Evolutionary conservation across 2,797 vertebrate genomes (phyloP).

Genomic region (Eupleurogrammus muticus): DNA sequence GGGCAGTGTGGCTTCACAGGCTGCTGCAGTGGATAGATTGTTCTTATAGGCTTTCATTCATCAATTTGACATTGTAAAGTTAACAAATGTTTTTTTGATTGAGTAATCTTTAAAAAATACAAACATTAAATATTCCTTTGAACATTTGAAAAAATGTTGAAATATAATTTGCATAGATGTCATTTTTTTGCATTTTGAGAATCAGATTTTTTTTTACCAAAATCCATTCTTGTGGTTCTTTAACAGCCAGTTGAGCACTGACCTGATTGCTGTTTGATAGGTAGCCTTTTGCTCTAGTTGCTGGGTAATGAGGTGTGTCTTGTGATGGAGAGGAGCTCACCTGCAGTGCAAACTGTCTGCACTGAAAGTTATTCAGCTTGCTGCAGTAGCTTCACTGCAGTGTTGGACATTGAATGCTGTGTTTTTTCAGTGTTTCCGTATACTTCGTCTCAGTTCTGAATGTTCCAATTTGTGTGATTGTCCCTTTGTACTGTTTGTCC

Average conservation of each 20-base stretch:
- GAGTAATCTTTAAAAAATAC: not conserved
- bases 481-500: not conserved
- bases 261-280: conserved; percentile 1
- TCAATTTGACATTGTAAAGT: not conserved
- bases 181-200: not conserved
- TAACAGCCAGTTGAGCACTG: conserved; percentile 12
- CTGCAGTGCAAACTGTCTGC: conserved; percentile 18
- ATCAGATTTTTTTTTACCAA: not conserved
- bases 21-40: conserved; percentile 30
- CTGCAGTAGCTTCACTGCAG: not conserved
- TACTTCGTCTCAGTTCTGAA: conserved; percentile 13
- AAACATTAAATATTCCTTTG: not conserved
- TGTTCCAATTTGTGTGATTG: conserved; percentile 23
- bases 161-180: not conserved
- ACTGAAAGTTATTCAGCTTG: conserved; percentile 8
- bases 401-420: too few relatives aligned
- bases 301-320: conserved; percentile 18
- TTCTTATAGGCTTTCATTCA: not conserved
- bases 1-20: conserved; percentile 66
- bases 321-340: conserved; percentile 21
- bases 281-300: not conserved
- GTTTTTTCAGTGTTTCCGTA: not conserved
- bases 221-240: not conserved
- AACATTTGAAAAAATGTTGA: not conserved
- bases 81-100: not conserved